A percentile compares a stretch with the other conserved stretches of the same genome.
Evolutionary conservation across 1,140 invertebrate genomes (phyloP).

Genomic region (Polypedilum pembai): DNA sequence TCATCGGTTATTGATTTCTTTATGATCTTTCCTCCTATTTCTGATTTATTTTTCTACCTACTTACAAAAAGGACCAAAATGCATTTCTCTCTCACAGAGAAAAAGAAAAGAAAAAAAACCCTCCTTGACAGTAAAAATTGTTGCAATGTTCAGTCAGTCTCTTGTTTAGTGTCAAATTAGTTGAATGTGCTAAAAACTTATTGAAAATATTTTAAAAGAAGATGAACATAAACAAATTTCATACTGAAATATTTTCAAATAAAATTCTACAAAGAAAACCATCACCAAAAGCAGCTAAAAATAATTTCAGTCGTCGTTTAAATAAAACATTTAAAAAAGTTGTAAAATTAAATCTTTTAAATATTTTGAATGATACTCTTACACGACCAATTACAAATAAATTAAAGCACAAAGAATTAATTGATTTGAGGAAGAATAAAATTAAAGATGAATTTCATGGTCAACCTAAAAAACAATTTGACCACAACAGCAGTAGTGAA

Average conservation of each 20-base stretch:
- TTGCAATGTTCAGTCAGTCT: conserved; percentile 2
- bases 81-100: neutral
- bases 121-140: neutral
- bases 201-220: neutral
- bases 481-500: neutral
- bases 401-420: conserved; percentile 7
- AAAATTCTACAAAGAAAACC: conserved; percentile 4
- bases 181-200: neutral
- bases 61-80: neutral
- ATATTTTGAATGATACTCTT: neutral
- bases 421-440: conserved; percentile 8
- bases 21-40: conserved; percentile 3
- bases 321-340: conserved; percentile 1
- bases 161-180: neutral
- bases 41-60: conserved; percentile 9
- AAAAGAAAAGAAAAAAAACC: neutral
- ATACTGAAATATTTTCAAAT: neutral
- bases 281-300: neutral
- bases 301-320: neutral
- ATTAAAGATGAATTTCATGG: conserved; percentile 24
- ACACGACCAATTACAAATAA: neutral
- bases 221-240: neutral
- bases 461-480: neutral
- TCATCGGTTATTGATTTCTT: conserved; percentile 4
- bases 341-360: neutral